Evolutionary conservation across 2,888 invertebrate genomes (phyloP), one percentile per base, ranked within the genome.

Genomic region (Polyommatus iphigenia): DNA sequence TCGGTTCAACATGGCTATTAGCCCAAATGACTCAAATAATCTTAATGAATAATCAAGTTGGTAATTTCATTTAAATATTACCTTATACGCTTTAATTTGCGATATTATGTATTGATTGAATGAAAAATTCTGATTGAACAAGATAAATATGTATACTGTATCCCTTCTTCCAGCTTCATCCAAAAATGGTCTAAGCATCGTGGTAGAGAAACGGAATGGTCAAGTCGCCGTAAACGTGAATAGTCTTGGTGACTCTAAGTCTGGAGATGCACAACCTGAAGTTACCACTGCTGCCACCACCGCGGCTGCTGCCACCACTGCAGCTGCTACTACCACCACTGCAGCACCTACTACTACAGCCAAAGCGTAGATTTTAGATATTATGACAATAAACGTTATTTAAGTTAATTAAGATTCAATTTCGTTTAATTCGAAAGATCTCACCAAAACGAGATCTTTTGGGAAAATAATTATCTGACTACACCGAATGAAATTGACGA

Each of bases 301-400:
- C 1, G 71, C 71, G 0, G 71, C 71, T n/a, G 36, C 71, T 15
- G n/a, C 71, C 2, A 36, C 71, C 6, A 29, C 71, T 3, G 71
- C 71, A 2, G 71, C 71, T 18, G 32, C 71, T 13, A 18, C 29
- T 2, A 32, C 29, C 10, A 72, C 72, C 41, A 72, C 72, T 20
- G 72, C 36, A n/a, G 72, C 4, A 18, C 67, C 67, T 18, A 18
- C 72, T 41, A 72, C 41, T 15, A 72, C 72, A 3, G 20, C 36
- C 10, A 72, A 72, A 20, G 72, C 72, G n/a, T 72, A 72, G 72
- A 72, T 15, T 18, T 36, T n/a, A 36, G 36, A 71, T 36, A 3
- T 46, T 46, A 10, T 13, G 10, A 46, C 10, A n/a, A n/a, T 32
- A 72, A 32, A 32, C 3, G 2, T 32, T 32, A 32, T 3, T 32